phyloP scores from a whole-genome alignment of 2,888 invertebrate genomes.

The Auanema freiburgensis region DNA sequence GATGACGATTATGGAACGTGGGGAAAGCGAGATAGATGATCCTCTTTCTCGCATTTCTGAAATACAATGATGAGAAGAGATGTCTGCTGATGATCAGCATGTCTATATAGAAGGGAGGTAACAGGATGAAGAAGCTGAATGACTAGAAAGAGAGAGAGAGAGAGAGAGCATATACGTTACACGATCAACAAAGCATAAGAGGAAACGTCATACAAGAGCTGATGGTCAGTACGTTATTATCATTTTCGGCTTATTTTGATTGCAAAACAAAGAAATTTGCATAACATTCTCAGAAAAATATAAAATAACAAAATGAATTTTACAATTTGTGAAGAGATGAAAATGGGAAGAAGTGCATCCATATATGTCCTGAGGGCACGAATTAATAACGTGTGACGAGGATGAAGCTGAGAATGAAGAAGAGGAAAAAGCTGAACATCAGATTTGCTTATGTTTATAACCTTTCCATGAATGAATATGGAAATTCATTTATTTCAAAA shows the following conservation, averaged over 20 bases:
- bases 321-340: too few relatives aligned
- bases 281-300: too few relatives aligned
- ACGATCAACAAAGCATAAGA: background rate
- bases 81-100: background rate
- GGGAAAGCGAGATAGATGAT: conserved; percentile 31
- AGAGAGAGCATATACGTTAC: background rate
- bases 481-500: background rate
- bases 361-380: background rate
- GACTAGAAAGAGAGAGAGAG: background rate
- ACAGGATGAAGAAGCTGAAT: background rate
- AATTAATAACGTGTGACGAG: background rate
- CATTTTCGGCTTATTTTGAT: conserved; percentile 1
- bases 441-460: too few relatives aligned
- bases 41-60: conserved; percentile 34
- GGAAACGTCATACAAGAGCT: conserved; percentile 1
- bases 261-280: conserved; percentile 5
- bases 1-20: conserved; percentile 36
- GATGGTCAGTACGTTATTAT: background rate
- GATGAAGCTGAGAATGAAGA: background rate
- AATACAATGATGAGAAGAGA: background rate
- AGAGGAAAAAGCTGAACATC: background rate
- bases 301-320: too few relatives aligned
- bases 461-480: background rate
- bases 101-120: too few relatives aligned
- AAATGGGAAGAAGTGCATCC: background rate